Evolutionary conservation across 35 echinoderm and acorn worm genomes (phyloP), one percentile per base, ranked within the genome.

Genomic region (Chiridota heheva): DNA sequence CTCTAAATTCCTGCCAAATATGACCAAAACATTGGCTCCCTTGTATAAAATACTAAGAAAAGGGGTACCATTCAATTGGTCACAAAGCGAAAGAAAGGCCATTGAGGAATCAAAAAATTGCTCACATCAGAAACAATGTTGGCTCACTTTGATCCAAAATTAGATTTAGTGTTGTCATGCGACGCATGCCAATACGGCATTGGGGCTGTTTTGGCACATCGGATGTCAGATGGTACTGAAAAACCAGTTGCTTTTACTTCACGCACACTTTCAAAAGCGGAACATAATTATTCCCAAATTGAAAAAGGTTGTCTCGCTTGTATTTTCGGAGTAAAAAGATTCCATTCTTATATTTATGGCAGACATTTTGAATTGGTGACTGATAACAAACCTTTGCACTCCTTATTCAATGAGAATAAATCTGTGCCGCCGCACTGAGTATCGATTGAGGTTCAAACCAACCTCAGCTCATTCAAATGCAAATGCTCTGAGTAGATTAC

Each of bases 301-400:
- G 85, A 87, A 58, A 90, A 90, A 41, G 87, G 77, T 43, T 78
- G 80, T 16, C 44, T 83, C 55, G 79, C 56, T 8, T 83, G 53
- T 65, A 32, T 90, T 58, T 90, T 90, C 57, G 87, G 69, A 2
- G 79, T 84, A 17, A 73, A 57, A 16, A 44, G 70, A 70, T 90
- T 87, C 44, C 67, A 89, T 30, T 45, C 1, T 0, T 89, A 90
- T 27, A 82, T 90, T 18, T 90, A 90, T 44, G 87, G 87, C 18
- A 43, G 80, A 43, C 64, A 89, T 29, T 81, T 89, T 46, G 67
- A 77, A 37, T 30, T 88, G 17, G 63, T 71, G 7, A 81, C 85
- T 1, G 63, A 82, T 26, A 63, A 82, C 40, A 89, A 82, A 38
- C 64, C 77, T 28, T 73, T 72, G 36, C 77, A 78, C 12, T 72